phyloP scores from a whole-genome alignment of 2,113 vertebrate genomes.

The Ia io region DNA sequence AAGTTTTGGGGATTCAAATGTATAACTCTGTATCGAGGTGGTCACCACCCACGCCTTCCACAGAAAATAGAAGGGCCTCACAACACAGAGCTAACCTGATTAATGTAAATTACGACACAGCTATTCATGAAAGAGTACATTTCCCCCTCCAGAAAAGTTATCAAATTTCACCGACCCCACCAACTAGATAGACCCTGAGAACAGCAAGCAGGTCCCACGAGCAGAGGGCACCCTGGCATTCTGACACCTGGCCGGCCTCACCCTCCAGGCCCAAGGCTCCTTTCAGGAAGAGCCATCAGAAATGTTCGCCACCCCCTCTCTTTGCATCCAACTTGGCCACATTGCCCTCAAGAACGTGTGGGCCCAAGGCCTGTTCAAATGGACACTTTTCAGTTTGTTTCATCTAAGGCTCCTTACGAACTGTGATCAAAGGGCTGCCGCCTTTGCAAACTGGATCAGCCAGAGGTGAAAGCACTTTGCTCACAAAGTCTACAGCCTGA shows the following conservation, averaged over 20 bases:
- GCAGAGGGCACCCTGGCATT: neutral
- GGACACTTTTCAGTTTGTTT: neutral
- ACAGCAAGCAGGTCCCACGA: neutral
- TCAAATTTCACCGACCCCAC: neutral
- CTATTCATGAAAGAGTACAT: neutral
- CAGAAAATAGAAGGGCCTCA: neutral
- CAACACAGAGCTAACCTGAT: neutral
- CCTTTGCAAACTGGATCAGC: neutral
- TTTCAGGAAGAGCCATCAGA: neutral
- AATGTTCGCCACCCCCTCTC: neutral
- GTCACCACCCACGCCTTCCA: neutral
- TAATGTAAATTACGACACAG: neutral
- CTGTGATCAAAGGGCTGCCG: neutral
- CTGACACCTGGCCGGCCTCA: neutral
- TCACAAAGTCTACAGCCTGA: neutral
- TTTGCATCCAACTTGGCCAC: neutral
- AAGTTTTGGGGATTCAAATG: neutral
- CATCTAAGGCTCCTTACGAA: neutral
- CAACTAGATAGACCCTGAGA: neutral
- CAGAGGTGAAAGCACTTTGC: neutral
- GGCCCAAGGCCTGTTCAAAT: neutral
- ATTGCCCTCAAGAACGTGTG: neutral
- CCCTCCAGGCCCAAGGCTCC: neutral
- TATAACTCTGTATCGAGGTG: neutral
- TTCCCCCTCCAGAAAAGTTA: neutral